Conservation (phyloP, 2,113 vertebrate genomes). For the Cromileptes altivelis region DNA sequence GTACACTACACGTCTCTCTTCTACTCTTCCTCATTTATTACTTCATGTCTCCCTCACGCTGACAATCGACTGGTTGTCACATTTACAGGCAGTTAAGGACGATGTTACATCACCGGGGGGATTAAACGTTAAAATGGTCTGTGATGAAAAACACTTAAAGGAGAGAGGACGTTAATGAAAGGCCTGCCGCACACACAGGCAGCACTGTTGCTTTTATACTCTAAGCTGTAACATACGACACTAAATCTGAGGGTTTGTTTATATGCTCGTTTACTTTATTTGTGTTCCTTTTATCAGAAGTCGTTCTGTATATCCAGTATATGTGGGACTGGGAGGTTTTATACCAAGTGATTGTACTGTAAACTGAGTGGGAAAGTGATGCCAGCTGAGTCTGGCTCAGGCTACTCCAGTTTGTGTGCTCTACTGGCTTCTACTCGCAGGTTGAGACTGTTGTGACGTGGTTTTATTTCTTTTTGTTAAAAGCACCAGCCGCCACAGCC, state of each 20-base stretch:
- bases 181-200: background rate
- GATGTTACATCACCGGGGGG: background rate
- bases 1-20: slow-evolving; percentile 45
- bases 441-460: background rate
- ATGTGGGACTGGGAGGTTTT: slow-evolving; percentile 4
- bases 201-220: slow-evolving; percentile 9
- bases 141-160: slow-evolving; percentile 17
- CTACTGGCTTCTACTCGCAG: background rate
- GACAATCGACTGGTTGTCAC: background rate
- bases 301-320: slow-evolving; percentile 2
- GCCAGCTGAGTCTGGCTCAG: background rate
- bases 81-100: background rate
- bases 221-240: slow-evolving; percentile 56
- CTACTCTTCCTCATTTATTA: no score
- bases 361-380: background rate
- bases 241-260: slow-evolving; percentile 35
- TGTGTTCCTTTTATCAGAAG: slow-evolving; percentile 7
- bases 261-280: slow-evolving; percentile 48
- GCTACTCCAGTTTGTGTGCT: background rate
- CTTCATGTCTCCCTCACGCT: background rate
- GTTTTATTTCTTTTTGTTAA: background rate
- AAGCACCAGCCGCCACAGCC: slow-evolving; percentile 29
- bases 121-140: background rate
- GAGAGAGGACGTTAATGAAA: background rate
- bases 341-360: slow-evolving; percentile 59